Base-by-base conservation (phyloP, 2,888 invertebrate genomes). In the Ornithoptera alexandrae region DNA sequence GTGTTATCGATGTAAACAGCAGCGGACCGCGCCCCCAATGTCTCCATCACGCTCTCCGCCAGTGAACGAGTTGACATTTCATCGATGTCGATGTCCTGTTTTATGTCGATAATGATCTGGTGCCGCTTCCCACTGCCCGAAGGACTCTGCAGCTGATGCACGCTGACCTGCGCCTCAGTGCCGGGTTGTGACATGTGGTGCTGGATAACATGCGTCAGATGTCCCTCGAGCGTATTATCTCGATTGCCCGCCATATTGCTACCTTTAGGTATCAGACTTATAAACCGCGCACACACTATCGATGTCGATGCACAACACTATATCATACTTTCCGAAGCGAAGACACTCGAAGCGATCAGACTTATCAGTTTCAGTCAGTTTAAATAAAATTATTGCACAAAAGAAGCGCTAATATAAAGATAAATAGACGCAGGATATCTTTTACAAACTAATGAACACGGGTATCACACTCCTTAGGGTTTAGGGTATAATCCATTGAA, bases 21-120 rank as follows among this genome's bases (percentile, higher is more conserved):
- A 0, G 92, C 92, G 0, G 93, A 93, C 0, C 93, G 77, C 0
- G 93, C 93, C 1, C 93, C 93, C 0, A 93, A 78, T 0, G 92
- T 88, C 75, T 93, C 93, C 92, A 93, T 93, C 0, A 93, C 93
- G 73, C 92, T 91, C 71, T 93, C 93, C 1, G 93, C 93, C n/a
- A 93, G 64, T 0, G 91, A 91, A 2, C 92, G 78, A 0, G 93
- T 93, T 1, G 92, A 92, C 64, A 91, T 60, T 74, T 93, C 92
- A 74, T 92, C 90, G 30, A 93, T 92, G 71, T 92, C 93, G 60
- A 93, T 90, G 62, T 93, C 93, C 72, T 93, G 93, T 73, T 93
- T 93, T 15, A 93, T 93, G 70, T 93, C 93, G 56, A 93, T 93
- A 64, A 93, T 93, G 57, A 93, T 93, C 75, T 93, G 93, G 70